A percentile compares a stretch with the other conserved stretches of the same genome.
Evolutionary conservation across 2,113 vertebrate species (phyloP).

Genomic region (Cheirogaleus medius): DNA sequence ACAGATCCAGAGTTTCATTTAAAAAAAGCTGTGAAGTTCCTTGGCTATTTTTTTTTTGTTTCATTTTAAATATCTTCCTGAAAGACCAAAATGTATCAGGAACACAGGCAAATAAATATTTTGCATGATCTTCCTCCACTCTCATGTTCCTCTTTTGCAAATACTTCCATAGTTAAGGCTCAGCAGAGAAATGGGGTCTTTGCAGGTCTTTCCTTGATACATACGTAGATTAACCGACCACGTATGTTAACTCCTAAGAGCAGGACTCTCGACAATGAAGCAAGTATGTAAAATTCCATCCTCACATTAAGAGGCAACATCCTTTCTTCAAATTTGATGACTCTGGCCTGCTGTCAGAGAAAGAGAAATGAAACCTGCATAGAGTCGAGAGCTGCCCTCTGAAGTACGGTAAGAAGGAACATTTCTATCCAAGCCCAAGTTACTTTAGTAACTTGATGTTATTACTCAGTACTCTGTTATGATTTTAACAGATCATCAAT

Average conservation of each 20-base stretch:
- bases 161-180: neutral
- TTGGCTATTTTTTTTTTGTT: neutral
- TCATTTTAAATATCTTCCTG: neutral
- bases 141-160: neutral
- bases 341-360: neutral
- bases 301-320: neutral
- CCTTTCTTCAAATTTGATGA: neutral
- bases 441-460: neutral
- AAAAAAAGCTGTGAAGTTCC: neutral
- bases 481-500: neutral
- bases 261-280: neutral
- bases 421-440: neutral
- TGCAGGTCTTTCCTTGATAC: neutral
- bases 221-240: neutral
- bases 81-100: neutral
- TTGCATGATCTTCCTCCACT: neutral
- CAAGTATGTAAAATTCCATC: neutral
- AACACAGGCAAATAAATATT: neutral
- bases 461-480: neutral
- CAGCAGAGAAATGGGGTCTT: neutral
- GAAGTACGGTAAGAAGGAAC: neutral
- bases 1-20: neutral
- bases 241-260: neutral
- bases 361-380: constrained; percentile 24
- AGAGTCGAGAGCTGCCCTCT: neutral